Evolutionary conservation across 64 coral and sea anemone genomes (phyloP), one percentile per base, ranked within the genome.

Genomic region (Platygyra sinensis): DNA sequence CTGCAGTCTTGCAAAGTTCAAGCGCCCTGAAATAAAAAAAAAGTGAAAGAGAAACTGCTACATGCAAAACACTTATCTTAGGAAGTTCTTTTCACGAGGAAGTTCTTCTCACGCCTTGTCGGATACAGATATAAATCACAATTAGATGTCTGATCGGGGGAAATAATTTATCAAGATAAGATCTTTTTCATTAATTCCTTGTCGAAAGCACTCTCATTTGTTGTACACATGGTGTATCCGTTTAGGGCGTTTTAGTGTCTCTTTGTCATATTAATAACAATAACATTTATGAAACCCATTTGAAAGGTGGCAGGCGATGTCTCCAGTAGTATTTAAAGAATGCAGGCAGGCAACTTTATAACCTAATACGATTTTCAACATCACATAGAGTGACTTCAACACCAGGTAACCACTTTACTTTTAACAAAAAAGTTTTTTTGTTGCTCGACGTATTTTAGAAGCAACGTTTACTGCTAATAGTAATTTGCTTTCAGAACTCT

Each of bases 111-210:
- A n/a, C 65, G 10, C 22, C 65, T 10, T 69, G 65, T 22, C 65
- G 65, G 76, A 79, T 55, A 55, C 11, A 52, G 49, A 54, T 79
- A 4, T 8, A 5, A 38, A 30, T 79, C 49, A 28, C n/a, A 10
- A 10, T 79, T 50, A 79, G 24, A 38, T n/a, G 4, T 28, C 22
- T n/a, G 20, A 27, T 15, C 10, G 24, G 3, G 25, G 50, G 55
- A 78, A 50, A 79, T 30, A 79, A 29, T 29, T 57, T 79, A 57
- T 22, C 76, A 55, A 24, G 49, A 79, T 79, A 79, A 79, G 49
- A 79, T 79, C 76, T 55, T 28, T 52, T 77, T 11, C 39, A 77
- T 2, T 30, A 2, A 31, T 73, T 31, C 16, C 15, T 10, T 0
- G 33, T 77, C 55, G 28, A 78, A 79, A 59, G 76, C 76, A 30